Base-by-base conservation (phyloP, 2,113 vertebrate species). In the Plecturocebus donacophilus region DNA sequence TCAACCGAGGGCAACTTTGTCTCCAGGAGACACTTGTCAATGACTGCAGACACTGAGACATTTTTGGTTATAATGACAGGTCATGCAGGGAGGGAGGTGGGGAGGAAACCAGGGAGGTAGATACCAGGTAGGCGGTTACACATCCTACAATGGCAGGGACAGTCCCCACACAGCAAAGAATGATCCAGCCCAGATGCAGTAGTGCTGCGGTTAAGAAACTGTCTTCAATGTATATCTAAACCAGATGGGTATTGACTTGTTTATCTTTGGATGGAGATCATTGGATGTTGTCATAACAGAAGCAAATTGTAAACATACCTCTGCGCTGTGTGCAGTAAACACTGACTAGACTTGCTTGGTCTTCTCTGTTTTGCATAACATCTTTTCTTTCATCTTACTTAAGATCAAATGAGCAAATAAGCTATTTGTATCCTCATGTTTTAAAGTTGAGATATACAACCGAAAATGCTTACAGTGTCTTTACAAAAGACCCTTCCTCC, bases 171-270 rank as follows among this genome's bases (percentile, higher is more conserved):
- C 6, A 12, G 3, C 38, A 10, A 13, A 32, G 77, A 5, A 11
- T 1, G 4, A 3, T 3, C n/a, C 20, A 1, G 0, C n/a, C 38
- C 20, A 8, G 5, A 6, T 6, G 12, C 20, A 21, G 10, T 1
- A 0, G 58, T 1, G 19, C 45, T 35, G 16, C 80, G 38, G 14
- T 8, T 30, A 8, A 49, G 68, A 30, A 21, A 47, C 12, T 3
- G 0, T 17, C 16, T 10, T 6, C 32, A 73, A 14, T 13, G 4
- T 5, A 7, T 1, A 3, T 3, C 6, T 0, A 6, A 11, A 30
- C 58, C 38, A 77, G 13, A 1, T 0, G 19, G 38, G 30, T 32
- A 20, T 6, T 1, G 1, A 14, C 38, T 54, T 6, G 27, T 38
- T 52, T n/a, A 3, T 42, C 4, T 40, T 27, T 8, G 45, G 40